These are phyloP conservation scores for Aplodontia rufa DNA, from an alignment of 2,113 vertebrate species.

Conservation along the genomic window DNA sequence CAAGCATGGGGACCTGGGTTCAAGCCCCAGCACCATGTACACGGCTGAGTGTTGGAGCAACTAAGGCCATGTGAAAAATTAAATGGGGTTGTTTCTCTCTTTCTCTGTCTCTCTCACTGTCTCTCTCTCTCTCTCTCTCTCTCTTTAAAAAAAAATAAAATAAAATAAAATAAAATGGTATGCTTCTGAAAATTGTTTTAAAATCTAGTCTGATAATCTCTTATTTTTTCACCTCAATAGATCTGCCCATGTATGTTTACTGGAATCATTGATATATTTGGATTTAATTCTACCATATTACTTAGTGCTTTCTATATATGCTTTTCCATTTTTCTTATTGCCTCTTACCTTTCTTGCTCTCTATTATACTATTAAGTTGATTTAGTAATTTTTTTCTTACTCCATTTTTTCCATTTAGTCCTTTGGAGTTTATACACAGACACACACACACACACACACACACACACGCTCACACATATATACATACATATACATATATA, in stretches of 20 bases:
- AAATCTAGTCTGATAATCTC: not conserved
- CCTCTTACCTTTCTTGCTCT: not conserved
- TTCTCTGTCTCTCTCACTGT: too few species aligned
- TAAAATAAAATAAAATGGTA: too few species aligned
- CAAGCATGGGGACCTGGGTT: too few species aligned
- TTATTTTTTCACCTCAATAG: not conserved
- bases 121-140: too few species aligned
- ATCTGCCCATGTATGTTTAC: not conserved
- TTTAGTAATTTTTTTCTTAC: not conserved
- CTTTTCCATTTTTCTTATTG: not conserved
- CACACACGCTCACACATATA: too few species aligned
- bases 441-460: too few species aligned
- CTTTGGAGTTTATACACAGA: not conserved
- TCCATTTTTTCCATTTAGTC: not conserved
- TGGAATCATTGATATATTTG: not conserved
- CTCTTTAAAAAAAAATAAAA: too few species aligned
- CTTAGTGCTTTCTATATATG: not conserved
- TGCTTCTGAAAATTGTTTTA: not conserved
- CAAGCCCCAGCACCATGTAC: too few species aligned
- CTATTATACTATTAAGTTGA: not conserved
- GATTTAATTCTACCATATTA: not conserved
- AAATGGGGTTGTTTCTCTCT: too few species aligned
- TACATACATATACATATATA: too few species aligned
- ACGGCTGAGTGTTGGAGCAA: too few species aligned
- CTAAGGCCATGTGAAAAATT: too few species aligned